Evolutionary conservation across 2,797 vertebrate genomes (phyloP).

Genomic region (Craterocephalus amniculus): DNA sequence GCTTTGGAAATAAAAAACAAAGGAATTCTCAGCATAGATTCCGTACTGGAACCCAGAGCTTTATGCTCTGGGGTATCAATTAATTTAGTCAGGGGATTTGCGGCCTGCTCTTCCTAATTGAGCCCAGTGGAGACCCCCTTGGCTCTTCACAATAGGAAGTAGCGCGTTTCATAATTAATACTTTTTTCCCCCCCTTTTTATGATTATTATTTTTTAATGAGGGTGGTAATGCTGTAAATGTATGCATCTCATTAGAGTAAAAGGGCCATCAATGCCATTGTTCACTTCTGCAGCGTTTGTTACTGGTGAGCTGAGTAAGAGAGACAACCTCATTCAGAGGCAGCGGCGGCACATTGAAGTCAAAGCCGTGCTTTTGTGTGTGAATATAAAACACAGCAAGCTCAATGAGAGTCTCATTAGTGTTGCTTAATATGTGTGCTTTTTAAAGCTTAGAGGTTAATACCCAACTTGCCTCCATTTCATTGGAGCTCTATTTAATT

Average conservation of each 20-base stretch:
- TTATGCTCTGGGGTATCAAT: slow-evolving; percentile 86
- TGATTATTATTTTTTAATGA: slow-evolving; percentile 87
- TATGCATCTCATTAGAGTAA: slow-evolving; percentile 81
- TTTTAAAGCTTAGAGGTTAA: slow-evolving; percentile 85
- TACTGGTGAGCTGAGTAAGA: slow-evolving; percentile 68
- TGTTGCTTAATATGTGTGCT: slow-evolving; percentile 83
- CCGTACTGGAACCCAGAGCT: slow-evolving; percentile 74
- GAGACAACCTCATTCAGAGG: slow-evolving; percentile 67
- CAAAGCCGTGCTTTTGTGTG: slow-evolving; percentile 61
- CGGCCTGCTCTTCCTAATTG: slow-evolving; percentile 86
- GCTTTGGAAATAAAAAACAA: slow-evolving; percentile 81
- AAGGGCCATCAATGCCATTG: slow-evolving; percentile 72
- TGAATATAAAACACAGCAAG: slow-evolving; percentile 74
- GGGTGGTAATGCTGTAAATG: slow-evolving; percentile 83
- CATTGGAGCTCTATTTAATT: slow-evolving; percentile 79
- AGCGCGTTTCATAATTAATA: slow-evolving; percentile 85
- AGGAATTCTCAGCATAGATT: slow-evolving; percentile 79
- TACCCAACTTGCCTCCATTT: slow-evolving; percentile 77
- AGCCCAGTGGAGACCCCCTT: slow-evolving; percentile 84
- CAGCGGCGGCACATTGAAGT: slow-evolving; percentile 64
- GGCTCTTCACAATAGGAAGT: slow-evolving; percentile 80
- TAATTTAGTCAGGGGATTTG: slow-evolving; percentile 88
- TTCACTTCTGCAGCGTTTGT: slow-evolving; percentile 64
- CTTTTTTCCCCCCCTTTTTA: slow-evolving; percentile 64
- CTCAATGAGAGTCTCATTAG: slow-evolving; percentile 83